phyloP scores from a whole-genome alignment of 2,888 invertebrate genomes.

The Bembecia ichneumoniformis region DNA sequence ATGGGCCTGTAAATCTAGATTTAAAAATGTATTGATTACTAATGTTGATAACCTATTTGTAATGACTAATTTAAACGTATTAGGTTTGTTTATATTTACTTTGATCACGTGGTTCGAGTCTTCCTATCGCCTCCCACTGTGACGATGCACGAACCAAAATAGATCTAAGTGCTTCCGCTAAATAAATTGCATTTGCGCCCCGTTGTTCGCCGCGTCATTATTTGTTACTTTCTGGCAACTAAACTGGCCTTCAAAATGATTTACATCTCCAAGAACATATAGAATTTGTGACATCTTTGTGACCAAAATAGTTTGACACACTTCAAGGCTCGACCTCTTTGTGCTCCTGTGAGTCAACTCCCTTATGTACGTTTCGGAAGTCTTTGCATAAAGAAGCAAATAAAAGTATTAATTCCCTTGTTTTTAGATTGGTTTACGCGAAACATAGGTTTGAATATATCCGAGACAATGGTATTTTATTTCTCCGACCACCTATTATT shows the following conservation, averaged over 20 bases:
- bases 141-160: constrained; percentile 34
- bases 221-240: constrained; percentile 16
- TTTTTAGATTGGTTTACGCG: too few relatives aligned
- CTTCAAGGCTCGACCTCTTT: background rate
- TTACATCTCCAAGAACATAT: background rate
- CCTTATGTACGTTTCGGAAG: background rate
- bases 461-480: too few relatives aligned
- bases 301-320: background rate
- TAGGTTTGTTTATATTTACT: constrained; percentile 22
- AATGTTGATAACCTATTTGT: too few relatives aligned
- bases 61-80: too few relatives aligned
- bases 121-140: constrained; percentile 18
- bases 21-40: too few relatives aligned
- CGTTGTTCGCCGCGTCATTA: constrained; percentile 14
- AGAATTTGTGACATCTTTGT: background rate
- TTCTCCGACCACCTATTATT: too few relatives aligned
- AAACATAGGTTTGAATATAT: too few relatives aligned
- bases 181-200: constrained; percentile 32
- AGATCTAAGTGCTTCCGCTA: constrained; percentile 52
- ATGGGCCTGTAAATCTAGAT: too few relatives aligned
- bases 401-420: too few relatives aligned
- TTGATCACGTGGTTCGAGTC: constrained; percentile 14
- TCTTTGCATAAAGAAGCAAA: background rate
- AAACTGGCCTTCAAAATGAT: background rate
- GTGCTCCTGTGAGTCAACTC: background rate